Base-by-base conservation (phyloP, 2,797 vertebrate genomes). In the Merluccius polli region DNA sequence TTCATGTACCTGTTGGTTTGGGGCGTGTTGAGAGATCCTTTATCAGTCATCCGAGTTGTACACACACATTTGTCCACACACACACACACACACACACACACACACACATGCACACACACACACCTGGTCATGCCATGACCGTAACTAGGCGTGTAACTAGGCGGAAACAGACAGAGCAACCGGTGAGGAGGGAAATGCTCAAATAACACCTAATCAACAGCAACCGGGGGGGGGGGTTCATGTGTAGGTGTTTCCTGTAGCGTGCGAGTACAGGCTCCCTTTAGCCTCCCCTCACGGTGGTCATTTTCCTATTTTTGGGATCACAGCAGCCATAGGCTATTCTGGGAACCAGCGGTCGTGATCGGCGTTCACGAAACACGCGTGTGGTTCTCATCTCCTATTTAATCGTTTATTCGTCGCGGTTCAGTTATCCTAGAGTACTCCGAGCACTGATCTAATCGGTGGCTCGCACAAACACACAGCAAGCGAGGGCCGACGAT, bases 281-380 rank as follows among this genome's bases (percentile, higher is more conserved):
- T 73, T 72, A 72, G 32, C 81, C 76, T 16, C 13, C 3, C 13
- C 41, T 16, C 41, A 0, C 41, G 0, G 13, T 3, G 13, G 0
- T 44, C 41, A 2, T 4, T 44, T 13, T 15, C 41, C 36, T 38
- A 2, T 16, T 44, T 13, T 16, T 12, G 2, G 11, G 13, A 13
- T 16, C 2, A 2, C 36, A 2, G 41, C 13, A 1, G 15, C 0
- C 1, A 16, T 0, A 2, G 2, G 41, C 15, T 44, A 12, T 3
- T 44, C 41, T 38, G 6, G 3, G 13, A 2, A 38, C 68, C 77
- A 24, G 78, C 84, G 29, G 0, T 9, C 29, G 18, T 80, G 86
- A 87, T 85, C 68, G n/a, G n/a, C n/a, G n/a, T n/a, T n/a, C n/a
- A n/a, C n/a, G n/a, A 85, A 83, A 77, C 35, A 72, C 89, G 89